Base-by-base conservation (phyloP, 1,140 invertebrate species). In the Macrobrachium rosenbergii region DNA sequence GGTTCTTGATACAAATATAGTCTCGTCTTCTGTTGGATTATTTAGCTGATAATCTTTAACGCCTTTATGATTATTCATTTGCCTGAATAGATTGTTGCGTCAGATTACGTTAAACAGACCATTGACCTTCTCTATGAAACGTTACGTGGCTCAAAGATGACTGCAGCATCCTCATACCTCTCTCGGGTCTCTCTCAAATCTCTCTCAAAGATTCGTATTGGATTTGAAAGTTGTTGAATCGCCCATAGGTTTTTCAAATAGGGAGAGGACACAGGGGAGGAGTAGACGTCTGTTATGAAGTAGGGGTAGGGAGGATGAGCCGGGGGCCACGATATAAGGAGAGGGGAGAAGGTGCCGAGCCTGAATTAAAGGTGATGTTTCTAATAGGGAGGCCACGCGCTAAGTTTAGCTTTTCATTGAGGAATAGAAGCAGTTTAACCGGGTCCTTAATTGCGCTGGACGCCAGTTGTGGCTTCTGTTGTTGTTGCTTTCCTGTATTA, bases 361-460 rank as follows among this genome's bases (percentile, higher is more conserved):
- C 21, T 69, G 64, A 67, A 67, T 21, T 67, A 67, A 67, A 67
- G 19, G 64, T 67, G 64, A 52, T 52, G 52, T 52, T 52, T 52
- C 52, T 52, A 52, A 52, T 52, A 52, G 52, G 52, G 52, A 52
- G 52, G 52, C 52, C 52, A 52, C 52, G 52, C 52, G 52, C 52
- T 52, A 52, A 28, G 2, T 67, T 67, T 67, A 28, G 19, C 23
- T 67, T 67, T 67, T 67, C 23, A 67, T 67, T 67, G 52, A 52
- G 8, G 64, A 21, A 21, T 28, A 67, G 23, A 28, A 67, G 17
- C 64, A 21, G 23, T 67, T 67, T 67, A 67, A 21, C 7, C 64
- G 64, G 5, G 23, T 67, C 16, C 23, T 67, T 67, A n/a, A 21
- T 67, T 67, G 52, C 52, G 52, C 12, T 52, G 52, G 52, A 52